Conservation (phyloP, 2,113 vertebrate species). For the Cyanoramphus novaezelandiae region DNA sequence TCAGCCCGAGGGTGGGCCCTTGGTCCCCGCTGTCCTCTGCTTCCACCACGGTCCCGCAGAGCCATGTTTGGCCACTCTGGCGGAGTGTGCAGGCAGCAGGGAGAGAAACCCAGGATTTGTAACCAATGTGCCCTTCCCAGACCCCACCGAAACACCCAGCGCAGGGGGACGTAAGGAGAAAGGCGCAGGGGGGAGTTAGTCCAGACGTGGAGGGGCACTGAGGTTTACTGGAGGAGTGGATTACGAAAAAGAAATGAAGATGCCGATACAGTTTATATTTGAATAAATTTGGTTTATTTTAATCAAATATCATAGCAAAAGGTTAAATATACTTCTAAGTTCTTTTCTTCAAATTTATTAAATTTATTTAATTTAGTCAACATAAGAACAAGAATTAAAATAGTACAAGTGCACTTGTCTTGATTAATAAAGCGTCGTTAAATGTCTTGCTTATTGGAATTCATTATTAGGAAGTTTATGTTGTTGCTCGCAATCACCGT, state of each 20-base stretch:
- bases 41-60: no score
- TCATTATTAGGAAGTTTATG: slow-evolving; percentile 71
- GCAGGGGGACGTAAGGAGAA: fast-evolving
- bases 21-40: not conserved
- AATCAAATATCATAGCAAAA: slow-evolving; percentile 67
- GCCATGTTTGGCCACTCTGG: not conserved
- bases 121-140: fast-evolving
- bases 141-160: not conserved
- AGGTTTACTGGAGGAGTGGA: not conserved
- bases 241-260: not conserved
- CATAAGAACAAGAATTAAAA: slow-evolving; percentile 46
- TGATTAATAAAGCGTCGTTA: slow-evolving; percentile 75
- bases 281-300: slow-evolving; percentile 58
- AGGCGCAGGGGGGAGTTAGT: not conserved
- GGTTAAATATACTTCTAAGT: slow-evolving; percentile 70
- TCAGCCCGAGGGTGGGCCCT: no score
- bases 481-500: slow-evolving; percentile 65
- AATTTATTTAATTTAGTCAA: slow-evolving; percentile 75
- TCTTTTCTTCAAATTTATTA: slow-evolving; percentile 59
- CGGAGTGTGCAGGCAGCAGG: not conserved
- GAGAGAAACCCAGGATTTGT: not conserved
- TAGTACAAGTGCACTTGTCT: slow-evolving; percentile 77
- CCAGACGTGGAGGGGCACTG: not conserved
- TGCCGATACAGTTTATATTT: slow-evolving; percentile 7
- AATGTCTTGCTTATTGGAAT: slow-evolving; percentile 53